phyloP scores from a whole-genome alignment of 2,797 vertebrate species.

The Selene dorsalis region DNA sequence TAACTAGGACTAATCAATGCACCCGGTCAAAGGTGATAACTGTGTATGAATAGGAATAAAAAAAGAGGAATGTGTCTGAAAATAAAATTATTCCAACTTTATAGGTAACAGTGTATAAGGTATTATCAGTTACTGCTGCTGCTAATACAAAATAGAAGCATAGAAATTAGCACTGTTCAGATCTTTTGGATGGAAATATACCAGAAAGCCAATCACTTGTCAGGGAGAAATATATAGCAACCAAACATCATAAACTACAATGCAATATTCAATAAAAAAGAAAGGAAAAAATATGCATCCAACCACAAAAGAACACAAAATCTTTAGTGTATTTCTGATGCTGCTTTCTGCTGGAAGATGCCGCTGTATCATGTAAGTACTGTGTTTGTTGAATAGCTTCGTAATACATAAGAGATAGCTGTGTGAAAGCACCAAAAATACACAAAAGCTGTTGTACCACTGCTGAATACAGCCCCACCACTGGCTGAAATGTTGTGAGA shows the following conservation, averaged over 20 bases:
- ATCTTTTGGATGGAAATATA: constrained; percentile 15
- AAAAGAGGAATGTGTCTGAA: no score
- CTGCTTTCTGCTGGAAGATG: constrained; percentile 13
- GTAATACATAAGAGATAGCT: constrained; percentile 7
- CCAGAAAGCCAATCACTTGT: constrained; percentile 25
- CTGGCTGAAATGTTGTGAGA: background rate
- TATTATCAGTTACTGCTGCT: background rate
- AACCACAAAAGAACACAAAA: constrained; percentile 3
- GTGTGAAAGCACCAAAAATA: background rate
- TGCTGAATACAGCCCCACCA: constrained; percentile 6
- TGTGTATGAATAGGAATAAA: no score
- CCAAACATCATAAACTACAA: constrained; percentile 20
- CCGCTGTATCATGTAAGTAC: constrained; percentile 1
- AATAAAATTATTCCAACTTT: no score
- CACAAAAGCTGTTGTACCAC: background rate
- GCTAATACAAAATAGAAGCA: background rate
- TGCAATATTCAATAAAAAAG: background rate
- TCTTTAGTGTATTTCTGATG: constrained; percentile 2
- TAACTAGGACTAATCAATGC: no score
- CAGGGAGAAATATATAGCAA: background rate
- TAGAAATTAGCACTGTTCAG: background rate
- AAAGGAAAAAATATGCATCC: background rate
- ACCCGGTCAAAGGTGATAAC: no score
- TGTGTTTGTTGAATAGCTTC: constrained; percentile 33
- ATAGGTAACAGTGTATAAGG: background rate